These are phyloP conservation scores for Entomyzon cyanotis DNA, from an alignment of 2,113 vertebrate species.

Conservation along the genomic window DNA sequence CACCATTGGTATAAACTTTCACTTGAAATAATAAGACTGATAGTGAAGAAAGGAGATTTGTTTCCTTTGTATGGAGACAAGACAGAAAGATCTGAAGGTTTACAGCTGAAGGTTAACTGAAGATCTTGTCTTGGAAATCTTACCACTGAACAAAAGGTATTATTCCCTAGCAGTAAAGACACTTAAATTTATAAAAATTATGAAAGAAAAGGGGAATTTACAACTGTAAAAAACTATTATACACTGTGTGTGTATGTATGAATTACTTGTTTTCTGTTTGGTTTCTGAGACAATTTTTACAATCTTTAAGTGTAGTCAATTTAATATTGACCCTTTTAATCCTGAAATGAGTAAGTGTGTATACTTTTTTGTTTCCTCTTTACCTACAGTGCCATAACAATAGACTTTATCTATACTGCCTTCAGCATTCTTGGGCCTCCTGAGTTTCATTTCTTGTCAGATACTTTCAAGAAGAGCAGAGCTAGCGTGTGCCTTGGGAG, in stretches of 20 bases:
- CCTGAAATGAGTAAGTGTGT: not conserved
- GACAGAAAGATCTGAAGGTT: not conserved
- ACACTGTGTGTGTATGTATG: accelerated
- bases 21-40: not conserved
- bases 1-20: not conserved
- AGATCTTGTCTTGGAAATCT: not conserved
- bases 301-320: not conserved
- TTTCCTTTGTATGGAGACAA: not conserved
- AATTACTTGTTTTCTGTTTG: not conserved
- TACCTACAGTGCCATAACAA: accelerated
- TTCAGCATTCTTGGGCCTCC: not conserved
- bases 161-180: not conserved
- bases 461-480: not conserved
- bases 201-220: not conserved
- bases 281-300: not conserved
- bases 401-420: not conserved
- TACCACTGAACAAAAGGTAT: not conserved
- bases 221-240: not conserved
- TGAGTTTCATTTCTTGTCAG: not conserved
- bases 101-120: not conserved
- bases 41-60: not conserved
- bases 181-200: not conserved
- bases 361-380: not conserved
- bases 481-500: not conserved
- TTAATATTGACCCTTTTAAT: not conserved